These are phyloP conservation scores for Odontesthes bonariensis DNA, from an alignment of 2,113 vertebrate species.

Conservation along the genomic window DNA sequence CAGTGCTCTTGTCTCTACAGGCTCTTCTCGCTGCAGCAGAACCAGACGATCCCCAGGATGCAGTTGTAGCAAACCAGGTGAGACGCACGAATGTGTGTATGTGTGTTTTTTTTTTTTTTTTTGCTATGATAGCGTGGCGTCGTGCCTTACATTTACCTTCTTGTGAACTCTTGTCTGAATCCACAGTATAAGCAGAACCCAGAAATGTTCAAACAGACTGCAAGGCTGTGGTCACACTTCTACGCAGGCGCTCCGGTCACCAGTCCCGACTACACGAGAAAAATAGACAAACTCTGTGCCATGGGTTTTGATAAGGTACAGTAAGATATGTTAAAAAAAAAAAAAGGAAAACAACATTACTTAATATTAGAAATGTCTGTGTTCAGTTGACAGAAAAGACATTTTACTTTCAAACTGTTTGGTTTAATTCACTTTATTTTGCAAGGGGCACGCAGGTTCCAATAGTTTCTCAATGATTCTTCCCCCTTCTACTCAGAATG, in stretches of 20 bases:
- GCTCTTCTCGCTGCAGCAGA: conserved; percentile 96
- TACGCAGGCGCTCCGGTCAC: conserved; percentile 95
- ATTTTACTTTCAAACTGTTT: too few species aligned
- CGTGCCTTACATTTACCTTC: too few species aligned
- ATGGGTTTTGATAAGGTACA: conserved; percentile 98
- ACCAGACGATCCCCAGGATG: conserved; percentile 97
- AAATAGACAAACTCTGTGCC: conserved; percentile 99
- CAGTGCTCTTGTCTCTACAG: conserved; percentile 96
- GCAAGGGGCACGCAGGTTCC: too few species aligned
- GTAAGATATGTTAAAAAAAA: too few species aligned
- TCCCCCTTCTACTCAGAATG: conserved; percentile 86
- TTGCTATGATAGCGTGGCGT: not conserved
- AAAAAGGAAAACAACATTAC: too few species aligned
- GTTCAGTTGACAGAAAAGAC: too few species aligned
- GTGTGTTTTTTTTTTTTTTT: not conserved
- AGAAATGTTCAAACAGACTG: conserved; percentile 99
- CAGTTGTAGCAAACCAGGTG: conserved; percentile 98
- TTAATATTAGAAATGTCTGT: too few species aligned
- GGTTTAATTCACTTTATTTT: too few species aligned
- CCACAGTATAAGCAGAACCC: conserved; percentile 97
- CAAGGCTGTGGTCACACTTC: conserved; percentile 96
- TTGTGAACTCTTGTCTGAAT: conserved; percentile 3
- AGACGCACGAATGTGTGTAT: too few species aligned
- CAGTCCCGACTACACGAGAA: conserved; percentile 96
- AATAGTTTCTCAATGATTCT: not conserved